Evolutionary conservation across 2,113 vertebrate genomes (phyloP).

Genomic region (Engraulis encrasicolus): DNA sequence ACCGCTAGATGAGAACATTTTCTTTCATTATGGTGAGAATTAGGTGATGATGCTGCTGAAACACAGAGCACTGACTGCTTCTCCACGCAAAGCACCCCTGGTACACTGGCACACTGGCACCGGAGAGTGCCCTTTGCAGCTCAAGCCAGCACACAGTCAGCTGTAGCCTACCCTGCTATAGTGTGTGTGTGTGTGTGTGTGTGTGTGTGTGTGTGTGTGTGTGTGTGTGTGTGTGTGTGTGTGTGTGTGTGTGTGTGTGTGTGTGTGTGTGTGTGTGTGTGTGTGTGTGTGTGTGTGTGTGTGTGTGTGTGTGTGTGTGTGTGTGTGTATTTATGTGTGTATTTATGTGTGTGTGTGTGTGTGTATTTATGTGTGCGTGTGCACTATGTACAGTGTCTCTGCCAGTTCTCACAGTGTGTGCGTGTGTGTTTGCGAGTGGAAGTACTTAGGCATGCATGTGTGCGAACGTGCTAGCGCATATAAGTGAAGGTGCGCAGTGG

Average conservation of each 20-base stretch:
- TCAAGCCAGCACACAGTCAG: not conserved
- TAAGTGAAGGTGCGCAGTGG: too few species aligned
- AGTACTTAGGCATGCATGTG: too few species aligned
- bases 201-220: not conserved
- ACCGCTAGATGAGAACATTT: not conserved
- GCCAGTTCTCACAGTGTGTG: too few species aligned
- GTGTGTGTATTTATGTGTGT: not conserved
- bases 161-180: not conserved
- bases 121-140: not conserved
- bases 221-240: not conserved
- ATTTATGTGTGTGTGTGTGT: not conserved
- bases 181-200: too few species aligned
- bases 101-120: too few species aligned
- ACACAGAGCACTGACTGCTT: not conserved
- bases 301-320: not conserved
- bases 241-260: not conserved
- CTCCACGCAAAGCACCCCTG: too few species aligned
- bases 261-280: not conserved
- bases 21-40: not conserved
- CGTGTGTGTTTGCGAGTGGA: too few species aligned
- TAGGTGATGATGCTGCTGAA: not conserved
- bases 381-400: too few species aligned
- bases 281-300: not conserved
- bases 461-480: too few species aligned
- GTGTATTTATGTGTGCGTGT: not conserved